Percentiles rank a stretch among this genome's conserved stretches.
Evolutionary conservation across 2,113 vertebrate species (phyloP).

Genomic region (Sphyrna mokarran): DNA sequence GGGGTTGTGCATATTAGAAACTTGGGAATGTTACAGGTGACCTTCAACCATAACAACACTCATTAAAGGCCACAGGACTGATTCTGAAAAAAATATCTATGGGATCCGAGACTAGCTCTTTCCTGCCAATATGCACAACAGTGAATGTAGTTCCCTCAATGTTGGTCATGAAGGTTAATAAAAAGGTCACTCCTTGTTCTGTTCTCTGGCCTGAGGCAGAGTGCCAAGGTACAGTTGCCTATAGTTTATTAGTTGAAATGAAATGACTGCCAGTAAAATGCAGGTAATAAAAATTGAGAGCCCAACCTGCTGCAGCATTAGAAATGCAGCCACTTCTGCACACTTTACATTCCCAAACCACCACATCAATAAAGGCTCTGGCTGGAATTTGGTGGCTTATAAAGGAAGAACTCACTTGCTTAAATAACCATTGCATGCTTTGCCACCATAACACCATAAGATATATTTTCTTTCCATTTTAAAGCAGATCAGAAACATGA

Average conservation of each 20-base stretch:
- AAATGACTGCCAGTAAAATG: not conserved
- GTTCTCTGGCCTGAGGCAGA: not conserved
- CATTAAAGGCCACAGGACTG: not conserved
- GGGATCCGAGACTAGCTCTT: not conserved
- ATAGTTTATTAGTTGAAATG: not conserved
- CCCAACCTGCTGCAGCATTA: not conserved
- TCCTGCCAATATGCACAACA: not conserved
- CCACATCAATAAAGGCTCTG: not conserved
- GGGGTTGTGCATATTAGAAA: not conserved
- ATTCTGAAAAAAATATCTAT: not conserved
- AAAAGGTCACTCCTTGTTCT: not conserved
- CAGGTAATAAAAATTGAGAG: not conserved
- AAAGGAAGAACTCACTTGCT: not conserved
- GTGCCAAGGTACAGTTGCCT: not conserved
- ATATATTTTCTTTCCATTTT: not conserved
- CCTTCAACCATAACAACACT: not conserved
- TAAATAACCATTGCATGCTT: not conserved
- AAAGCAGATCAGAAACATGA: not conserved
- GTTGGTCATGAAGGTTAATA: not conserved
- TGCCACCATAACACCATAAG: not conserved
- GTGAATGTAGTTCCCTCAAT: not conserved
- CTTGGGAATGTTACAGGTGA: not conserved
- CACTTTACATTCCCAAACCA: not conserved
- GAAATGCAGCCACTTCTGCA: not conserved
- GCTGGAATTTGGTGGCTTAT: not conserved